Conservation (phyloP, 2,113 vertebrate genomes). For the Paedocypris sp. region DNA sequence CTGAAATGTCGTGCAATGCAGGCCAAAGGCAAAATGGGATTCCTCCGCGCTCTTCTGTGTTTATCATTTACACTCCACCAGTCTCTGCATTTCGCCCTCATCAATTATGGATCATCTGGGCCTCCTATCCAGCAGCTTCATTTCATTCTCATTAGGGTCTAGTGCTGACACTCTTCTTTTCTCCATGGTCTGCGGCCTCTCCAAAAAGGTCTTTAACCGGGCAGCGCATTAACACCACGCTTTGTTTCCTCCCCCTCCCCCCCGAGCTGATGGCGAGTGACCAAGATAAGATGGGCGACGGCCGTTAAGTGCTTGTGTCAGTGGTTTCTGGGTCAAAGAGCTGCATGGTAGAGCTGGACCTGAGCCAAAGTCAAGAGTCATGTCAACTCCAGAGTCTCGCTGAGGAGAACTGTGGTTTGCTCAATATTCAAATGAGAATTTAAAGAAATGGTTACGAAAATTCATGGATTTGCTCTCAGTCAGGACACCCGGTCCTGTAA, state of each 20-base stretch:
- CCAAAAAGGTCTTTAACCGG: conserved; percentile 30
- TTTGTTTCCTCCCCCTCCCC: conserved; percentile 31
- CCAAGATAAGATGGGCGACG: conserved; percentile 44
- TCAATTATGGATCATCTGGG: conserved; percentile 56
- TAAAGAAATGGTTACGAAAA: conserved; percentile 30
- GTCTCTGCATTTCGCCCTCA: conserved; percentile 30
- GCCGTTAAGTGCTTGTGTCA: conserved; percentile 52
- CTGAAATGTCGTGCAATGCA: background rate
- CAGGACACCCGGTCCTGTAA: no score
- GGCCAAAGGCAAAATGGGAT: background rate
- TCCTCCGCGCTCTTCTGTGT: conserved; percentile 12
- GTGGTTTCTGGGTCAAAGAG: conserved; percentile 52
- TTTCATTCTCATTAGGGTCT: conserved; percentile 54
- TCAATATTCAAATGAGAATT: no score
- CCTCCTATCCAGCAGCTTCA: conserved; percentile 51
- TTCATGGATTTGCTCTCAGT: conserved; percentile 23
- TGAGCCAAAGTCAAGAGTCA: conserved; percentile 17
- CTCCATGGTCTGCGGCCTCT: conserved; percentile 29
- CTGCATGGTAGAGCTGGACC: conserved; percentile 26
- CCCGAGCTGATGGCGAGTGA: conserved; percentile 35
- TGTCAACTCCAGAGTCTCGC: conserved; percentile 8
- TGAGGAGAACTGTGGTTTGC: no score
- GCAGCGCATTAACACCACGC: conserved; percentile 18
- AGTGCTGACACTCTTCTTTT: conserved; percentile 50
- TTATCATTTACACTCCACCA: conserved; percentile 22